These are phyloP conservation scores for Neosilurus hyrtlii DNA, from an alignment of 2,797 vertebrate species.

Conservation along the genomic window DNA sequence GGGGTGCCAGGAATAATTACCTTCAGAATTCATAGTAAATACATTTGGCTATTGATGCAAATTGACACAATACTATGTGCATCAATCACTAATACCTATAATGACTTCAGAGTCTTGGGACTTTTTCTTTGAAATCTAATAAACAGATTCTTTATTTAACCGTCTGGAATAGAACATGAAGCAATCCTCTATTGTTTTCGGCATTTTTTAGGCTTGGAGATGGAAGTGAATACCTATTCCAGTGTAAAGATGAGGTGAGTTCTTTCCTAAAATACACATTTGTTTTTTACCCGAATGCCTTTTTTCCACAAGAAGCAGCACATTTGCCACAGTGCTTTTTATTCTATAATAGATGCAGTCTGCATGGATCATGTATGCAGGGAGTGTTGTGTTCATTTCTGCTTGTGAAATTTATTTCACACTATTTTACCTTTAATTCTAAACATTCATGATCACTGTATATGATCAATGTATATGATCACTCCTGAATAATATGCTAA, in stretches of 20 bases:
- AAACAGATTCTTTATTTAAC: constrained; percentile 12
- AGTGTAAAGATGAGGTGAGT: constrained; percentile 96
- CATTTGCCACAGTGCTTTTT: not conserved
- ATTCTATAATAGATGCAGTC: not conserved
- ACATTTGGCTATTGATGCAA: too few relatives aligned
- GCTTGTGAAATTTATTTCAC: not conserved
- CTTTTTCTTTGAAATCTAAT: constrained; percentile 6
- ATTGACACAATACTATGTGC: not conserved
- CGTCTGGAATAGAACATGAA: constrained; percentile 9
- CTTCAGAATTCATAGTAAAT: too few relatives aligned
- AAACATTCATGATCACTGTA: not conserved
- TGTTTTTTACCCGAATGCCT: not conserved
- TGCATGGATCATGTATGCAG: not conserved
- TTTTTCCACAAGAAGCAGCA: not conserved
- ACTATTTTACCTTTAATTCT: not conserved
- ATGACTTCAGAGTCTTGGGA: constrained; percentile 2
- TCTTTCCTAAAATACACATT: not conserved
- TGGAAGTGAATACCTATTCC: constrained; percentile 92
- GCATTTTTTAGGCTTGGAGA: constrained; percentile 79
- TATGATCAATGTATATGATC: not conserved
- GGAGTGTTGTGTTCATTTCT: not conserved
- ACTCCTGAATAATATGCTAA: not conserved
- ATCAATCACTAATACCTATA: not conserved
- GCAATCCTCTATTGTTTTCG: constrained; percentile 17
- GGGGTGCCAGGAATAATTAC: too few relatives aligned